Base-by-base conservation (phyloP, 35 echinoderm and acorn worm genomes). In the Stichopus chloronotus region DNA sequence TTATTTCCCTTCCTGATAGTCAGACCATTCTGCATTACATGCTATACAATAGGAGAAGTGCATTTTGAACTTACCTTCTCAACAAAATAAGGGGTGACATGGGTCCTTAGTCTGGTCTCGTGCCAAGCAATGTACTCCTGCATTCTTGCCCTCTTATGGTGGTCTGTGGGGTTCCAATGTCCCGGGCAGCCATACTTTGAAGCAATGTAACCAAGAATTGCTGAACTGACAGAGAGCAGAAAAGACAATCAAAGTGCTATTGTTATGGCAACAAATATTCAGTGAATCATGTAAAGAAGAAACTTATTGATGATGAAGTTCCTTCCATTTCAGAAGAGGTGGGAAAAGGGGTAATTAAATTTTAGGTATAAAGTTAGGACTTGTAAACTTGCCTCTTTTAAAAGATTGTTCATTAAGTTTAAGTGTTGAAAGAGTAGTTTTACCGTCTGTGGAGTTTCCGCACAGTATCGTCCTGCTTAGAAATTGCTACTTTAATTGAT, bases 41-140 rank as follows among this genome's bases (percentile, higher is more conserved):
- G 30, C 19, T 7, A 74, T 14, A 74, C 13, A 74, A 74, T 24
- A 19, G 7, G 6, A 43, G 19, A 4, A 74, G 22, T 74, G 69
- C 13, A n/a, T 7, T 20, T 85, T 6, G 9, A 81, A 56, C 56
- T 58, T 85, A 85, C 82, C 82, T 85, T 85, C 9, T 58, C 57
- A 58, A 85, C 30, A 58, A 85, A 85, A 85, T 85, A 85, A 7
- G 57, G 57, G 16, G 87, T 63, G 10, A 63, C 60, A 89, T 89
- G 57, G 11, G 52, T 19, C 14, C 87, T 59, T 8, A 89, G 24
- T 10, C 21, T 9, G 23, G 59, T 43, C 16, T 53, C 13, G 19
- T 89, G 87, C 87, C 87, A 89, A 52, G 87, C 10, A 21, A 89
- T 65, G 61, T 13, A 89, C 60, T 89, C 87, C 22, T 71, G 87